Evolutionary conservation across 2,797 vertebrate species (phyloP), one percentile per base, ranked within the genome.

Genomic region (Staurois parvus): DNA sequence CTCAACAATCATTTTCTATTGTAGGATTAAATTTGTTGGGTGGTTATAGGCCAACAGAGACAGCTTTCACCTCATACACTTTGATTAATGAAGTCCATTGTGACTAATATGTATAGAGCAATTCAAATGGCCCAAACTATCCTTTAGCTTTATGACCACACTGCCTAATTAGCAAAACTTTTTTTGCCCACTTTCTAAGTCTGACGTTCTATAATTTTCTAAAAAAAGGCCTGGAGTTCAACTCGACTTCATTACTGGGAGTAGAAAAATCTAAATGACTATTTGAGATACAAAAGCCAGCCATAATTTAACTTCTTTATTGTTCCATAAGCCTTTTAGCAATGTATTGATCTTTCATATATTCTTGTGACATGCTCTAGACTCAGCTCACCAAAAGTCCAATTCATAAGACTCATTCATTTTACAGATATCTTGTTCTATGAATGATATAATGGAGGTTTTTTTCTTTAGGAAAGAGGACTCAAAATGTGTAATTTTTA

Each of bases 301-400:
- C 40, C 84, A 59, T 79, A 80, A 85, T 81, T 85, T 85, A 67
- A 37, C 30, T 56, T 73, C 77, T 85, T 75, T 80, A 85, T 85
- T 85, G 84, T 81, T 80, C 62, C 62, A 68, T 73, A 74, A 85
- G 84, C 84, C 77, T 85, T 85, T 85, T 85, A 85, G 77, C 84
- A 85, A 81, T n/a, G 78, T 81, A 85, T 81, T 85, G 84, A 85
- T 85, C 84, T 81, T 74, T 81, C 84, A 85, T 80, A 85, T 85
- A 85, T 85, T 80, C 77, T 69, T 26, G 62, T 85, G 84, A 80
- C 84, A 85, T 34, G 32, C 64, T 69, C 30, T 80, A 72, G 84
- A 81, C 84, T 52, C 62, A 40, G 77, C 77, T 75, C 84, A 85
- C 70, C 84, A 85, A 56, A 85, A 85, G 69, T 52, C 29, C 84